These are phyloP conservation scores for Epizoanthus ramosus DNA, from an alignment of 92 coral and sea anemone genomes.

Conservation along the genomic window DNA sequence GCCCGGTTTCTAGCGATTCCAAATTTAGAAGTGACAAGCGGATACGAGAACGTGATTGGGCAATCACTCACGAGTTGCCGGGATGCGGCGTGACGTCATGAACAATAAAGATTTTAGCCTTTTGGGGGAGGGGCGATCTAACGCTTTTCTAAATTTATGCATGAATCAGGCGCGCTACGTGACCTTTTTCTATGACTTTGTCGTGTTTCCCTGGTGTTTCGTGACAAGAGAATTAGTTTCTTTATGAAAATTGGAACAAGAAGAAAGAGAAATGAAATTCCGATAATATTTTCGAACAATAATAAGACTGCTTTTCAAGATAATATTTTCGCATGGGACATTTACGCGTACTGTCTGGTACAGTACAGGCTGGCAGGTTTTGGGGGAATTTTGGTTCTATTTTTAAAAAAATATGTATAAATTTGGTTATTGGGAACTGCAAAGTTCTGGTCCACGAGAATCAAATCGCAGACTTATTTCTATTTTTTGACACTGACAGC, in stretches of 20 bases:
- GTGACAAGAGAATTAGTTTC: background rate
- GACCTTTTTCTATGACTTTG: background rate
- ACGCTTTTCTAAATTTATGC: constrained; percentile 6
- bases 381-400: too few species aligned
- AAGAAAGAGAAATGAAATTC: constrained; percentile 1
- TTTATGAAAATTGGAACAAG: background rate
- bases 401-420: too few species aligned
- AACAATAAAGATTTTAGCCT: constrained; percentile 13
- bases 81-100: constrained; percentile 33
- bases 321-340: background rate
- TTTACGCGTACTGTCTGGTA: too few species aligned
- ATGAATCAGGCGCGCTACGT: background rate
- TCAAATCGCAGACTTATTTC: too few species aligned
- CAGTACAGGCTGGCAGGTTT: too few species aligned
- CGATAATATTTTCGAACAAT: background rate
- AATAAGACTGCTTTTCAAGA: background rate
- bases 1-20: constrained; percentile 50
- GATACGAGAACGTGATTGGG: constrained; percentile 37
- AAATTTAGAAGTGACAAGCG: constrained; percentile 39
- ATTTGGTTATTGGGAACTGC: too few species aligned
- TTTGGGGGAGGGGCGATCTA: constrained; percentile 37
- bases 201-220: background rate
- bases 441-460: too few species aligned
- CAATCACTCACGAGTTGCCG: constrained; percentile 38
- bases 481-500: too few species aligned